phyloP scores from a whole-genome alignment of 2,888 invertebrate genomes.

The Aspidapion aeneum region DNA sequence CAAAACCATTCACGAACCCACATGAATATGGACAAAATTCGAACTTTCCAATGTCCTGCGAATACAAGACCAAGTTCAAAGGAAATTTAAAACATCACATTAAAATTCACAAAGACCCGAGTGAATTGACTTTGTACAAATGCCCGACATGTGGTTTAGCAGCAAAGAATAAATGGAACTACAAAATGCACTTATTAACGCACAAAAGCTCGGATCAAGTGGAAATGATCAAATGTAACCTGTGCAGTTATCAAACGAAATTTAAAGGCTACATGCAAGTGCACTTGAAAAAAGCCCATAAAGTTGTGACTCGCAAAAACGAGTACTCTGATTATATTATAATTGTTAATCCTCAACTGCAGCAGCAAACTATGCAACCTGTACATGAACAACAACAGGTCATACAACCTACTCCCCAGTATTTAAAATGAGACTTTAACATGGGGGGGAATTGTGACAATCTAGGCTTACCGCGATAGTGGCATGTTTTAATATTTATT shows the following conservation, averaged over 20 bases:
- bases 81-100: not conserved
- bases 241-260: not conserved
- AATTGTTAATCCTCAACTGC: not conserved
- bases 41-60: not conserved
- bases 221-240: slow-evolving; percentile 4
- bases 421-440: too few relatives aligned
- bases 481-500: too few relatives aligned
- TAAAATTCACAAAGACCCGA: not conserved
- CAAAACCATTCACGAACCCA: not conserved
- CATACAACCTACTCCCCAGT: too few relatives aligned
- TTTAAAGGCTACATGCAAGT: not conserved
- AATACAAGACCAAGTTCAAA: not conserved
- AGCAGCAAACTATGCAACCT: too few relatives aligned
- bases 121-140: not conserved
- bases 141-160: not conserved
- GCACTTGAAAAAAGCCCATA: not conserved
- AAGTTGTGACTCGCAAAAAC: not conserved
- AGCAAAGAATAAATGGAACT: not conserved
- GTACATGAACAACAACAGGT: too few relatives aligned
- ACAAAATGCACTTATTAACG: not conserved
- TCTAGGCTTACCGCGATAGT: too few relatives aligned
- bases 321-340: not conserved
- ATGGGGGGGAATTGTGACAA: too few relatives aligned
- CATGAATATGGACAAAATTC: not conserved
- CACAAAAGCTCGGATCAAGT: slow-evolving; percentile 1